Evolutionary conservation across 2,888 invertebrate species (phyloP).

Genomic region (Drosophila neonasuta): DNA sequence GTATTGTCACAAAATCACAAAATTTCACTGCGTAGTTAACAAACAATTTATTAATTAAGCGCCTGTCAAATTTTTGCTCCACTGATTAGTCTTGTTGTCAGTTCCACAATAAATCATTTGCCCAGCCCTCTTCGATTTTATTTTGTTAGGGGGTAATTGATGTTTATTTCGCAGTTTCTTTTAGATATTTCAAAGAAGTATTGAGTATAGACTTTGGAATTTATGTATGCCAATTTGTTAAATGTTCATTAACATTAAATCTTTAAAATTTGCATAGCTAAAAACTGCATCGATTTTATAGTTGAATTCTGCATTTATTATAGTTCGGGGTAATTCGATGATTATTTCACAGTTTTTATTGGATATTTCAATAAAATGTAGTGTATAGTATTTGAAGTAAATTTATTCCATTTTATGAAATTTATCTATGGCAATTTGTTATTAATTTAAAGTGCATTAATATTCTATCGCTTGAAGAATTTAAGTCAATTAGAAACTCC

Average conservation of each 20-base stretch:
- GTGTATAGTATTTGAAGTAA: no score
- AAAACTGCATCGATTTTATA: background rate
- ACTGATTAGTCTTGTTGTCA: conserved; percentile 26
- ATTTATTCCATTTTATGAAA: background rate
- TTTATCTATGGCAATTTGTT: background rate
- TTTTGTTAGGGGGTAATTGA: background rate
- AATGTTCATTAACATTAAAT: no score
- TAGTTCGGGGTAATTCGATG: background rate
- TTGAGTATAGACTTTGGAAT: background rate
- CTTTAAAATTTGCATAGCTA: no score
- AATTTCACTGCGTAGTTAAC: conserved; percentile 47
- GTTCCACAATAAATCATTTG: conserved; percentile 21
- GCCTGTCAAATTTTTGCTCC: conserved; percentile 14
- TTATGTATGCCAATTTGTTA: background rate
- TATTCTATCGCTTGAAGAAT: no score
- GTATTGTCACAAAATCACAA: background rate
- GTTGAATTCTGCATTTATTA: background rate
- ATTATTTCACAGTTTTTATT: no score
- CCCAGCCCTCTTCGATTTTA: background rate
- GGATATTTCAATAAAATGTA: no score
- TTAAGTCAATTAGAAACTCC: no score
- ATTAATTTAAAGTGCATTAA: background rate
- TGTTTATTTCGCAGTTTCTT: background rate
- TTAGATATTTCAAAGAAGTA: background rate
- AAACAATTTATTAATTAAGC: conserved; percentile 19